Evolutionary conservation across 2,797 vertebrate species (phyloP).

Genomic region (Denticeps clupeoides): DNA sequence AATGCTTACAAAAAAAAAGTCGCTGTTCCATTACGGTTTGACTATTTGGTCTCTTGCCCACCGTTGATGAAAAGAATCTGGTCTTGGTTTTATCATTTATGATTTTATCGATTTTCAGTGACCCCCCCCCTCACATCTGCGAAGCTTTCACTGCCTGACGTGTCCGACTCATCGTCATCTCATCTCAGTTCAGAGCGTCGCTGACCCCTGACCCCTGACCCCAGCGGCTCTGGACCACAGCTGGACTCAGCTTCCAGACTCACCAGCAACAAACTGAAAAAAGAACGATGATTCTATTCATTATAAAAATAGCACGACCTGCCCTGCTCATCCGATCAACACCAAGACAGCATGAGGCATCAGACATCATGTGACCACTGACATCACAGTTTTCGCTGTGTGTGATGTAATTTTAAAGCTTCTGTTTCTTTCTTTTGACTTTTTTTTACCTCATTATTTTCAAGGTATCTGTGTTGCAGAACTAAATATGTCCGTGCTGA

Average conservation of each 20-base stretch:
- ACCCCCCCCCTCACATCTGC: no score
- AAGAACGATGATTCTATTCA: no score
- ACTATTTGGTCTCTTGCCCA: slow-evolving; percentile 53
- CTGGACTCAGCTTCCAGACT: no score
- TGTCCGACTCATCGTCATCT: slow-evolving; percentile 28
- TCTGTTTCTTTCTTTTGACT: slow-evolving; percentile 43
- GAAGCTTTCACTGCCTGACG: slow-evolving; percentile 54
- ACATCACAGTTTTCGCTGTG: slow-evolving; percentile 62
- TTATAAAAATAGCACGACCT: no score
- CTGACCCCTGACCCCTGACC: no score
- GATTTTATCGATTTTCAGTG: no score
- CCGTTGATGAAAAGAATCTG: slow-evolving; percentile 54
- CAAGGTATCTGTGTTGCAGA: slow-evolving; percentile 70
- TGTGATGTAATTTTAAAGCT: slow-evolving; percentile 63
- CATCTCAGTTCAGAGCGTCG: no score
- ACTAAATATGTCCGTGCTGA: slow-evolving; percentile 82
- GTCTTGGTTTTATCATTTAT: slow-evolving; percentile 32
- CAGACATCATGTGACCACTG: no score
- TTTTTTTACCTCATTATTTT: slow-evolving; percentile 49
- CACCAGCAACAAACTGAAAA: no score
- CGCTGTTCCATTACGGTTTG: slow-evolving; percentile 53
- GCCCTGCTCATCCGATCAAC: no score
- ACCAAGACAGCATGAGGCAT: no score
- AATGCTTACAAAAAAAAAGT: slow-evolving; percentile 68
- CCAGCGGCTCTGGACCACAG: no score